Evolutionary conservation across 2,888 invertebrate species (phyloP), one percentile per base, ranked within the genome.

Genomic region (Aporophyla nigra): DNA sequence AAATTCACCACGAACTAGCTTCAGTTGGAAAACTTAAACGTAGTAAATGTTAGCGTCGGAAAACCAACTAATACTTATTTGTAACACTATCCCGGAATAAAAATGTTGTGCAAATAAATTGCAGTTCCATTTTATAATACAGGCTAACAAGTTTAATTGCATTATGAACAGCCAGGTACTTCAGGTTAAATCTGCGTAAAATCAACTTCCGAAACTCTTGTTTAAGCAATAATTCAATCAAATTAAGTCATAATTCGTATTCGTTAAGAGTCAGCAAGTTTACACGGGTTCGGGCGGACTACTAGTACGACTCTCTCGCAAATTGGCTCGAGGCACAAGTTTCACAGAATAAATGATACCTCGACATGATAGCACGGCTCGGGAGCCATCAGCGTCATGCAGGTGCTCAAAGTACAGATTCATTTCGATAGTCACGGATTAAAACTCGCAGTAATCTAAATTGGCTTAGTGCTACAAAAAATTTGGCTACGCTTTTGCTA

Each of bases 221-320:
- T 84, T 83, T 81, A 81, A 79, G 74, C 72, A 78, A 84, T 82
- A 86, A 90, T 88, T 91, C 91, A 92, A 92, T 93, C 90, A 92
- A 93, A 92, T 92, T 91, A 90, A 93, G 92, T 90, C 85, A 87
- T 91, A 91, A 93, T 92, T 91, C 85, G 88, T 87, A 87, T 88
- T 88, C 77, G 80, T 81, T 82, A 86, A 83, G 85, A 92, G 87
- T 92, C 92, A 88, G 91, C 91, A 87, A 91, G 88, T 92, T 92
- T 90, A 87, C 89, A 85, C 83, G 74, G 72, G 83, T 78, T 54
- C 40, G 43, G 40, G 80, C 59, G 59, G 63, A 72, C 74, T 80
- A 71, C 69, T 84, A 86, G 90, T n/a, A n/a, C 33, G 3, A 3
- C 90, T 91, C 90, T 90, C 90, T 89, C 86, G 86, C 90, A 92